Conservation (phyloP, 2,888 invertebrate genomes). For the Ceriagrion tenellum region DNA sequence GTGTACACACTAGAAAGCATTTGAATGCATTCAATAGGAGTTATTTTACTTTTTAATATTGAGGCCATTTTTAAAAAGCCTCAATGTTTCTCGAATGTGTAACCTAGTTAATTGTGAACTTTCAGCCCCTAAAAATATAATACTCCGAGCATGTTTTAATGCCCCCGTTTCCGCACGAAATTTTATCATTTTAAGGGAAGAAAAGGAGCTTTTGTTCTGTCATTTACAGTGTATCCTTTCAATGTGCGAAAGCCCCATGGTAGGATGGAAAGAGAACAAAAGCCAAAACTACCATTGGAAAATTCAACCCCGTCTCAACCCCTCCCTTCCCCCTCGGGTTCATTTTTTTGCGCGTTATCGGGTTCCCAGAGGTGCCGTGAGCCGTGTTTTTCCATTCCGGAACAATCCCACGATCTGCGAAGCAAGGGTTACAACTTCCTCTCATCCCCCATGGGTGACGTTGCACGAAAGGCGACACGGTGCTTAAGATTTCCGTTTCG, state of each 20-base stretch:
- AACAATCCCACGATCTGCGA: slow-evolving; percentile 32
- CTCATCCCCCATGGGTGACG: not conserved
- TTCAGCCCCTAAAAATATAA: not conserved
- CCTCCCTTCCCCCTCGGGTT: not conserved
- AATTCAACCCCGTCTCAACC: too few relatives aligned
- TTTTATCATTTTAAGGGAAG: not conserved
- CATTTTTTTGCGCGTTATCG: slow-evolving; percentile 1
- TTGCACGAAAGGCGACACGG: not conserved
- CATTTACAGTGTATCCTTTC: not conserved
- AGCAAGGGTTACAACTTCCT: slow-evolving; percentile 1
- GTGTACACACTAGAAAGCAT: not conserved
- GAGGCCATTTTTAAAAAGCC: not conserved
- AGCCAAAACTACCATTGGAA: not conserved
- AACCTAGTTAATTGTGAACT: not conserved
- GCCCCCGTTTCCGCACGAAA: not conserved
- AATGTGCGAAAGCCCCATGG: not conserved
- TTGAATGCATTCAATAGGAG: not conserved
- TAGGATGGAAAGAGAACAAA: not conserved
- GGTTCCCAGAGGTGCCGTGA: slow-evolving; percentile 16
- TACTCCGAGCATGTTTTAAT: not conserved
- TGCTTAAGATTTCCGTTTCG: not conserved
- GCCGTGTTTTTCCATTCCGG: slow-evolving; percentile 8
- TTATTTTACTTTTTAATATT: too few relatives aligned
- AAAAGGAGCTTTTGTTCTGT: not conserved
- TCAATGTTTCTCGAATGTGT: not conserved